A percentile compares a stretch with the other conserved stretches of the same genome.
Conservation (phyloP, 2,113 vertebrate genomes). For the Aptenodytes patagonicus region DNA sequence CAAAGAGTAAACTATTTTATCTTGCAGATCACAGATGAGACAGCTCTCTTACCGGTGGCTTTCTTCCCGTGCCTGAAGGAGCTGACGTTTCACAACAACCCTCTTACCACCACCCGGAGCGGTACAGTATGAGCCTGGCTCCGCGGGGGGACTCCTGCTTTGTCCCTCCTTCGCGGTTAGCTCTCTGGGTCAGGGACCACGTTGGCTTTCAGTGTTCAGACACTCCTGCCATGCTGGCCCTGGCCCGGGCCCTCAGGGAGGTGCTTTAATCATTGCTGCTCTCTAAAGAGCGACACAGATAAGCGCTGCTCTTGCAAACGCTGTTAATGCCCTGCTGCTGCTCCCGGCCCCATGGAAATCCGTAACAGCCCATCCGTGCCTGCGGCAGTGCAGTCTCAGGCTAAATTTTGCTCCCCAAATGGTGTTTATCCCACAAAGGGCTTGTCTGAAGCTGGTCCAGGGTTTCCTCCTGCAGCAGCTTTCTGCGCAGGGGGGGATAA, state of each 20-base stretch:
- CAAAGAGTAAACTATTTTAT: background rate
- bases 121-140: conserved; percentile 57
- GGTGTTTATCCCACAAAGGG: background rate
- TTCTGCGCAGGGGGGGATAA: background rate
- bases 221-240: background rate
- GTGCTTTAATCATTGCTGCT: background rate
- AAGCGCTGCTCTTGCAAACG: background rate
- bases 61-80: conserved; percentile 80
- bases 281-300: background rate
- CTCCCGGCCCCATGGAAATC: background rate
- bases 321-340: background rate
- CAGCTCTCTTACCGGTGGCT: conserved; percentile 77
- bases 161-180: background rate
- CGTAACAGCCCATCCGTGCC: rapidly evolving
- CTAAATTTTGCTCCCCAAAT: background rate
- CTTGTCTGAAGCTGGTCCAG: background rate
- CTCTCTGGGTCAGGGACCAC: background rate
- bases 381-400: too few species aligned
- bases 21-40: conserved; percentile 80
- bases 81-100: conserved; percentile 82
- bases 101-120: conserved; percentile 72
- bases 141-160: background rate
- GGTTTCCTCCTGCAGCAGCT: background rate
- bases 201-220: background rate
- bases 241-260: background rate